Percentiles rank a stretch among this genome's conserved stretches.
Conservation (phyloP, 1,140 invertebrate species). For the Parasteatoda tepidariorum region DNA sequence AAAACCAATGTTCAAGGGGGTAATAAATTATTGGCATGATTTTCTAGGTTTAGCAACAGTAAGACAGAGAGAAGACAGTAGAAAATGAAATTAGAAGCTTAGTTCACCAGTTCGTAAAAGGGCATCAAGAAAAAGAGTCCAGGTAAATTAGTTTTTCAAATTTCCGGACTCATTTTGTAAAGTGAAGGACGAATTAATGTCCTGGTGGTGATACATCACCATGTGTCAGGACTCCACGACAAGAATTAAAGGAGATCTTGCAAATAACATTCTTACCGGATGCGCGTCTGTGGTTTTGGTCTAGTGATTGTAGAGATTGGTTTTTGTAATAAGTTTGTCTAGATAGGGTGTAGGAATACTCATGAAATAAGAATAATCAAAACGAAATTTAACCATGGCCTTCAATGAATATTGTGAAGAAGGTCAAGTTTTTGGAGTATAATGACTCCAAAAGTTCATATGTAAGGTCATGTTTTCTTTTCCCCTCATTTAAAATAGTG, state of each 20-base stretch:
- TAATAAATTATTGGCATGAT: conserved; percentile 59
- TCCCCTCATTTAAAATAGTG: no score
- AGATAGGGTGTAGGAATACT: background rate
- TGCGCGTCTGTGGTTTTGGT: conserved; percentile 50
- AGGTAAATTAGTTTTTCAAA: conserved; percentile 55
- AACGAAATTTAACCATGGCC: no score
- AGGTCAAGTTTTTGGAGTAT: no score
- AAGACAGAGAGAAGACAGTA: no score
- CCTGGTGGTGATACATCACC: conserved; percentile 52
- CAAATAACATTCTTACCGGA: conserved; percentile 37
- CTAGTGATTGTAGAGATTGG: conserved; percentile 25
- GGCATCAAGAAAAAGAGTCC: conserved; percentile 8
- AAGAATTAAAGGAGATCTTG: conserved; percentile 46
- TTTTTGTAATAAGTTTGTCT: background rate
- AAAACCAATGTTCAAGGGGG: conserved; percentile 11
- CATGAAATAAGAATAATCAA: background rate
- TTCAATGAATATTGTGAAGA: no score
- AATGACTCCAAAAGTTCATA: no score
- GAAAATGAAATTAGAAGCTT: no score
- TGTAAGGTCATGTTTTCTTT: no score
- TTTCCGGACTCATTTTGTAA: conserved; percentile 57
- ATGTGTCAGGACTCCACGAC: conserved; percentile 40
- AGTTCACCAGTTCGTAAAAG: no score
- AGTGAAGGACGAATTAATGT: conserved; percentile 53
- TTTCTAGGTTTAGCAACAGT: no score